These are phyloP conservation scores for Drosophila melanica DNA, from an alignment of 1,140 invertebrate genomes.

Conservation along the genomic window DNA sequence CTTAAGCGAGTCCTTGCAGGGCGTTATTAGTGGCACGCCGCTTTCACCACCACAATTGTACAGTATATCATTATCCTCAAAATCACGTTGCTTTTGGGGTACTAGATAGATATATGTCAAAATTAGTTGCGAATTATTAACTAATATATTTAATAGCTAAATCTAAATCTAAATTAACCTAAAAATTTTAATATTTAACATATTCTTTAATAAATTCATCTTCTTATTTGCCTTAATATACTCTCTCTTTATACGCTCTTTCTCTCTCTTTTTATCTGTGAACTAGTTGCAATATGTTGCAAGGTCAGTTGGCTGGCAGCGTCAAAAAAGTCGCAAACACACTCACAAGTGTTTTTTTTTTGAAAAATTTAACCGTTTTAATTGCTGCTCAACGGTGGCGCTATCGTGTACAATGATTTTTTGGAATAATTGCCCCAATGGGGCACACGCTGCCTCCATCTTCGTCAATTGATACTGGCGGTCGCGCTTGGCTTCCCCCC, in stretches of 20 bases:
- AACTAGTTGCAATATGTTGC: constrained; percentile 1
- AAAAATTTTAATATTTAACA: too few relatives aligned
- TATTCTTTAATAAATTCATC: too few relatives aligned
- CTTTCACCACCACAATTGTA: constrained; percentile 57
- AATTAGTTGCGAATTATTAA: not conserved
- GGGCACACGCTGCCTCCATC: constrained; percentile 14
- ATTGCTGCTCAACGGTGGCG: constrained; percentile 3
- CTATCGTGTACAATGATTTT: constrained; percentile 14
- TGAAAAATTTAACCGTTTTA: too few relatives aligned
- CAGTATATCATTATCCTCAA: constrained; percentile 21
- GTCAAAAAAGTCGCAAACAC: not conserved
- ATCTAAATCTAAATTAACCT: too few relatives aligned
- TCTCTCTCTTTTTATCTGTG: not conserved
- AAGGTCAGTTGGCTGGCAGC: constrained; percentile 3
- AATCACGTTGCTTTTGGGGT: constrained; percentile 32
- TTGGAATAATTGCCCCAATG: constrained; percentile 12
- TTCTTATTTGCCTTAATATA: too few relatives aligned
- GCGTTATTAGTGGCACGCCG: constrained; percentile 84
- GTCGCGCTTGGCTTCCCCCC: not conserved
- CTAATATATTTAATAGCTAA: too few relatives aligned
- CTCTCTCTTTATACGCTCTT: not conserved
- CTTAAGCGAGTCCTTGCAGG: constrained; percentile 84
- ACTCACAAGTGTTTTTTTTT: constrained; percentile 3
- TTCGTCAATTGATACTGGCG: constrained; percentile 1
- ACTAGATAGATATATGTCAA: constrained; percentile 20